phyloP scores from a whole-genome alignment of 2,797 vertebrate species.

The Xenops minutus region DNA sequence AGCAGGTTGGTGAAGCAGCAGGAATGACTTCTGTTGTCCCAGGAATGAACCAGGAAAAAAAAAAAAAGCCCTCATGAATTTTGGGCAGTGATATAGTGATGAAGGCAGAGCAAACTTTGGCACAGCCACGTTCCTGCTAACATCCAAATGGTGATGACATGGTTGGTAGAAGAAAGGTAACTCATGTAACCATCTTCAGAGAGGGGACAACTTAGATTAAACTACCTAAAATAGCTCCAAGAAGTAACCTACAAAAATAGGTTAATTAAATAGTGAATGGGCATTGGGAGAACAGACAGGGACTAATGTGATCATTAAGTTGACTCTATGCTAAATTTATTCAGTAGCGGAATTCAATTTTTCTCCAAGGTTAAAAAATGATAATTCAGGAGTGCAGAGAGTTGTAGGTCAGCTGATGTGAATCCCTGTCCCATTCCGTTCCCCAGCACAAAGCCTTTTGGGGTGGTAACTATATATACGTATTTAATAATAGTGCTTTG shows the following conservation, averaged over 20 bases:
- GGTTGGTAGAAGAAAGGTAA: constrained; percentile 2
- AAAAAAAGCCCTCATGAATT: neutral
- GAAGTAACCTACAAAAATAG: constrained; percentile 67
- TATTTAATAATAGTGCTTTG: neutral
- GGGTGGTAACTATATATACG: neutral
- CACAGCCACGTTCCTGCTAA: neutral
- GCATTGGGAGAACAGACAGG: constrained; percentile 57
- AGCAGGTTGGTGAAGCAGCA: neutral
- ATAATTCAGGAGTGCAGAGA: neutral
- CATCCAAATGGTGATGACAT: neutral
- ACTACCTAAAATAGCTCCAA: constrained; percentile 37
- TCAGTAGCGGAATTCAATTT: constrained; percentile 15
- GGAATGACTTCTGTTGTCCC: neutral
- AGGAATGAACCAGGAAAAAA: neutral
- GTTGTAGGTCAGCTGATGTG: neutral
- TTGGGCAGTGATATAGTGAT: neutral
- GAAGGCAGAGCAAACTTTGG: neutral
- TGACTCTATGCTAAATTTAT: constrained; percentile 60
- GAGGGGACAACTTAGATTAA: constrained; percentile 48
- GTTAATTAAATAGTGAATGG: constrained; percentile 64
- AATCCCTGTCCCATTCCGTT: neutral
- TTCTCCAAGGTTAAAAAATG: constrained; percentile 38
- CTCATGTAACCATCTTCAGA: constrained; percentile 1
- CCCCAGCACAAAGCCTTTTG: neutral
- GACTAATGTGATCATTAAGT: constrained; percentile 65